phyloP scores from a whole-genome alignment of 2,113 vertebrate species.

The Alces alces region DNA sequence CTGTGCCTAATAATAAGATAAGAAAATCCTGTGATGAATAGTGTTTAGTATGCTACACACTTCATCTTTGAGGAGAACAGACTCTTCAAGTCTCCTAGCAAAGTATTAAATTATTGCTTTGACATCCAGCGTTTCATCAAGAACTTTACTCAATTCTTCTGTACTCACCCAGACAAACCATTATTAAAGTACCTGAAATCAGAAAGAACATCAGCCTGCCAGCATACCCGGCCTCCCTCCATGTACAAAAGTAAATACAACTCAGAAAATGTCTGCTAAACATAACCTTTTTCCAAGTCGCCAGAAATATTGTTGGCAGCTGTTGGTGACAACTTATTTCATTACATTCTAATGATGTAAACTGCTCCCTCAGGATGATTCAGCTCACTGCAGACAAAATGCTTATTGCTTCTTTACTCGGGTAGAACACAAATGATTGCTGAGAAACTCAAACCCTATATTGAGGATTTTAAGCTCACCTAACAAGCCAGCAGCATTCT shows the following conservation, averaged over 20 bases:
- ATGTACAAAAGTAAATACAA: neutral
- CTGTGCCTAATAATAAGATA: neutral
- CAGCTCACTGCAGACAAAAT: slow-evolving; percentile 47
- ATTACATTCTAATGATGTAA: slow-evolving; percentile 50
- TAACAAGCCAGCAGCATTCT: neutral
- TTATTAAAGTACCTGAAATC: slow-evolving; percentile 35
- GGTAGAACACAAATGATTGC: slow-evolving; percentile 42
- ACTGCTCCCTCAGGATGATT: slow-evolving; percentile 54
- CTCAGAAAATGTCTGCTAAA: slow-evolving; percentile 29
- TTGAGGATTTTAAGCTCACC: neutral
- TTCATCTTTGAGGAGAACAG: neutral
- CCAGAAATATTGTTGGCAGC: slow-evolving; percentile 44
- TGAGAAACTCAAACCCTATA: slow-evolving; percentile 24
- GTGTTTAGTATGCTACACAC: neutral
- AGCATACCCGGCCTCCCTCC: neutral
- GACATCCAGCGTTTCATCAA: slow-evolving; percentile 12
- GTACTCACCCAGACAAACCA: neutral
- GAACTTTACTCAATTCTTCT: neutral
- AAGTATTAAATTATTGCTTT: slow-evolving; percentile 33
- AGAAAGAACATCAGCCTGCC: slow-evolving; percentile 15
- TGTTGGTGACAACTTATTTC: slow-evolving; percentile 51
- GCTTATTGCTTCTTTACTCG: slow-evolving; percentile 31
- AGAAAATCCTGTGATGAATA: neutral
- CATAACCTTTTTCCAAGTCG: slow-evolving; percentile 50
- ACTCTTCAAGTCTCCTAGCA: neutral